Percentiles rank a stretch among this genome's conserved stretches.
phyloP scores from a whole-genome alignment of 2,797 vertebrate genomes.

The Cuculus canorus region DNA sequence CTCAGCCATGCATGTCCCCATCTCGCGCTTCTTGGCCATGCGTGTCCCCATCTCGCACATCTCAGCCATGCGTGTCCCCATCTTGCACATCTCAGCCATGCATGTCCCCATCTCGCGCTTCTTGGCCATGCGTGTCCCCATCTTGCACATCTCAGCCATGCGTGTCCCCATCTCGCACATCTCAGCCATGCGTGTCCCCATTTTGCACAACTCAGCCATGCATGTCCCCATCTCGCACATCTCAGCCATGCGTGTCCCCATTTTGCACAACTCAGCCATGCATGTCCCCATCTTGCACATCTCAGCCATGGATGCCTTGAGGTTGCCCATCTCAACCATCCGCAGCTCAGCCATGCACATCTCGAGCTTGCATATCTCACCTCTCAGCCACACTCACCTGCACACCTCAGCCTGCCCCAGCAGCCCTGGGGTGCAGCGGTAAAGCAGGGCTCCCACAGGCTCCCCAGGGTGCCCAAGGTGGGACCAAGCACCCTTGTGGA shows the following conservation, averaged over 20 bases:
- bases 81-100: not conserved
- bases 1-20: too few relatives aligned
- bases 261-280: not conserved
- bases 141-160: accelerated
- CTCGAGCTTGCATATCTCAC: too few relatives aligned
- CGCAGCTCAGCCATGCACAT: not conserved
- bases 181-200: accelerated
- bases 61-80: too few relatives aligned
- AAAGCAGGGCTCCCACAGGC: not conserved
- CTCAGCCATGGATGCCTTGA: too few relatives aligned
- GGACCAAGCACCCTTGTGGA: not conserved
- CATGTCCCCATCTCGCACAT: not conserved
- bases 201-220: accelerated
- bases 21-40: too few relatives aligned
- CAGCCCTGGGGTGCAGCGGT: accelerated
- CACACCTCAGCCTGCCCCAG: not conserved
- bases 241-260: not conserved
- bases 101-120: too few relatives aligned
- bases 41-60: too few relatives aligned
- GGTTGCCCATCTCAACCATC: too few relatives aligned
- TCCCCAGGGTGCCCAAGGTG: not conserved
- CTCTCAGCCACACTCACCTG: too few relatives aligned
- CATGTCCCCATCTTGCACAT: too few relatives aligned
- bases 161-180: not conserved
- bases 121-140: too few relatives aligned